Conservation (phyloP, 2,888 invertebrate species). For the Erynnis tages region DNA sequence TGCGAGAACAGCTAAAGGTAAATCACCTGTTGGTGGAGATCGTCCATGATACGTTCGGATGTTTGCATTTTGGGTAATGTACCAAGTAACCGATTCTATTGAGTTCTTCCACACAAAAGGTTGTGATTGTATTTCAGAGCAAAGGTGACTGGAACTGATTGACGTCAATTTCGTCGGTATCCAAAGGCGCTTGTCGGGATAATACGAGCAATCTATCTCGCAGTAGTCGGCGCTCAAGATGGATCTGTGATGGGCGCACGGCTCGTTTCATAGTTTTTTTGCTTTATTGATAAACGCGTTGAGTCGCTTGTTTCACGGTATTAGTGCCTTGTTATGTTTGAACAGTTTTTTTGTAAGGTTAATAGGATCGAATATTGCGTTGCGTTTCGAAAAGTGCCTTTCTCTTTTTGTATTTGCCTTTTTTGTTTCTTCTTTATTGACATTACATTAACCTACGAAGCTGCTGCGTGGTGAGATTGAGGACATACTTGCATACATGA, state of each 20-base stretch:
- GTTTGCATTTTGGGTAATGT: constrained; percentile 41
- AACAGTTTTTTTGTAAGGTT: constrained; percentile 64
- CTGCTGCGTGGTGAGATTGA: neutral
- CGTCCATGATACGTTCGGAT: constrained; percentile 39
- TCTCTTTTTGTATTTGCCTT: constrained; percentile 37
- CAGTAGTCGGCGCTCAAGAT: constrained; percentile 60
- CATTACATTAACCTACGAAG: neutral
- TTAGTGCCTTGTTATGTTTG: constrained; percentile 72
- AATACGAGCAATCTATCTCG: constrained; percentile 74
- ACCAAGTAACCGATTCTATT: constrained; percentile 41
- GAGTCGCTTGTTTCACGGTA: constrained; percentile 58
- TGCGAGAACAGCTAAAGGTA: constrained; percentile 40
- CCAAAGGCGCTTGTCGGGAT: constrained; percentile 63
- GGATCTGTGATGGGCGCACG: constrained; percentile 75
- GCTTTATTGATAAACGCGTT: constrained; percentile 67
- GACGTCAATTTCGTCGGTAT: constrained; percentile 55
- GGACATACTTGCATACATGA: neutral
- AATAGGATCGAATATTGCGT: constrained; percentile 54
- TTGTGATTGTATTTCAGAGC: constrained; percentile 50
- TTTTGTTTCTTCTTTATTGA: constrained; percentile 25
- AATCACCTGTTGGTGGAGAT: constrained; percentile 42
- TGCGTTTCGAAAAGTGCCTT: constrained; percentile 47
- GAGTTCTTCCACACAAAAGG: constrained; percentile 49
- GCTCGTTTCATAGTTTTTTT: constrained; percentile 71
- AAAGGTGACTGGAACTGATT: constrained; percentile 63